Evolutionary conservation across 2,113 vertebrate species (phyloP).

Genomic region (Montifringilla adamsi): DNA sequence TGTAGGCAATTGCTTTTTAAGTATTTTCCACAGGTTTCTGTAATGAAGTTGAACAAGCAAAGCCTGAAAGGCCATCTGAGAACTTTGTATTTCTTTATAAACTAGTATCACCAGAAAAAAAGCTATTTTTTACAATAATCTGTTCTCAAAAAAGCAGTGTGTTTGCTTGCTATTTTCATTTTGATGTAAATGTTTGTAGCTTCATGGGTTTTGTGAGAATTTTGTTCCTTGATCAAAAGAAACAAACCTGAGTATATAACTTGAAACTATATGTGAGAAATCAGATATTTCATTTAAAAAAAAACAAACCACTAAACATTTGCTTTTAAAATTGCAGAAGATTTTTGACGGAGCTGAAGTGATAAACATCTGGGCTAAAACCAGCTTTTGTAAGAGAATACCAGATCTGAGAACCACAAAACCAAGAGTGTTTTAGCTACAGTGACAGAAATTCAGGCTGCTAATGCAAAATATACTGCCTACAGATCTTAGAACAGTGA

Average conservation of each 20-base stretch:
- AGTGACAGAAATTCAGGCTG: constrained; percentile 1
- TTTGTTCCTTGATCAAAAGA: background rate
- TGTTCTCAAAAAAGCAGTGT: background rate
- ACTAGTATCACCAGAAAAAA: background rate
- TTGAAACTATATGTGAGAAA: background rate
- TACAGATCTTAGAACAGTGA: background rate
- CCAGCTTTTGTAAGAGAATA: background rate
- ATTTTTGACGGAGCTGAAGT: background rate
- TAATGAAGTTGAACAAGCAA: background rate
- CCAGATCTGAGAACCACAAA: constrained; percentile 15
- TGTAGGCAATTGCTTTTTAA: background rate
- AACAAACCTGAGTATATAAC: background rate
- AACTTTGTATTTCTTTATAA: background rate
- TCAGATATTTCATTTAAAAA: background rate
- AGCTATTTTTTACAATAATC: background rate
- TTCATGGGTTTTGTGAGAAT: background rate
- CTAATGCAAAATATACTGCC: constrained; percentile 6
- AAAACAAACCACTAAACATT: background rate
- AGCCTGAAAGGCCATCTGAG: background rate
- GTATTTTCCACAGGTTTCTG: background rate
- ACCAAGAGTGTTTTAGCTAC: background rate
- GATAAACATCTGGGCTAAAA: background rate
- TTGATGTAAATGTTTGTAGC: background rate
- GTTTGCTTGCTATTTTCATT: background rate
- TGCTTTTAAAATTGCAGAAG: background rate